Conservation (phyloP, 1,140 invertebrate species). For the Panagrolaimus sp. region DNA sequence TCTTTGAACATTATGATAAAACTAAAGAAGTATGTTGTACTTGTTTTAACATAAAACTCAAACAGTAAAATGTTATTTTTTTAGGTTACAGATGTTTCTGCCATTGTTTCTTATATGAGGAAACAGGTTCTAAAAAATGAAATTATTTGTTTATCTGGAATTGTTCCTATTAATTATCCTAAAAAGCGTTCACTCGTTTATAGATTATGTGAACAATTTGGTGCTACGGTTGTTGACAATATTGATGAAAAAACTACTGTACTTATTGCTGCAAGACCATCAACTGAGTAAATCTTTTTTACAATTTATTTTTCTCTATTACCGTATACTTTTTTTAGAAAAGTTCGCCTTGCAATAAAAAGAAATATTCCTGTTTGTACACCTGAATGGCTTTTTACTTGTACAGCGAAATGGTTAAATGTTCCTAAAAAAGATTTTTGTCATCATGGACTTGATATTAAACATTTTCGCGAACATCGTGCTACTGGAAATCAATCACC, state of each 20-base stretch:
- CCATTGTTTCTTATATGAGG: not conserved
- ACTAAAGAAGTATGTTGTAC: not conserved
- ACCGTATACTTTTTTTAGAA: not conserved
- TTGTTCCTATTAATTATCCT: not conserved
- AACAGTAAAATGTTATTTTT: not conserved
- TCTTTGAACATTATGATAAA: constrained; percentile 16
- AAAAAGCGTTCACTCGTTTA: constrained; percentile 11
- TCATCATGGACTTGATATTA: too few relatives aligned
- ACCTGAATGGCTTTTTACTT: not conserved
- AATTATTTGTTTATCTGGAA: constrained; percentile 14
- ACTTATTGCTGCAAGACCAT: constrained; percentile 17
- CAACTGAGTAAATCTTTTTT: constrained; percentile 20
- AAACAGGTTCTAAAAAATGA: constrained; percentile 8
- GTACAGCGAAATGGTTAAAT: not conserved
- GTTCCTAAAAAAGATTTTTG: not conserved
- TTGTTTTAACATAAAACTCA: not conserved
- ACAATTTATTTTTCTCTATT: not conserved
- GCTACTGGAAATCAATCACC: constrained; percentile 3
- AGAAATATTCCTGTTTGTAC: not conserved
- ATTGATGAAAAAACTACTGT: constrained; percentile 11
- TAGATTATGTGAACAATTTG: not conserved
- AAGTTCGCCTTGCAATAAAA: not conserved
- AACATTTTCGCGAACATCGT: not conserved
- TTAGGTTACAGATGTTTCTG: not conserved
- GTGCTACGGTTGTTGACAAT: constrained; percentile 13